Conservation (phyloP, 2,113 vertebrate species). For the Canis aureus region DNA sequence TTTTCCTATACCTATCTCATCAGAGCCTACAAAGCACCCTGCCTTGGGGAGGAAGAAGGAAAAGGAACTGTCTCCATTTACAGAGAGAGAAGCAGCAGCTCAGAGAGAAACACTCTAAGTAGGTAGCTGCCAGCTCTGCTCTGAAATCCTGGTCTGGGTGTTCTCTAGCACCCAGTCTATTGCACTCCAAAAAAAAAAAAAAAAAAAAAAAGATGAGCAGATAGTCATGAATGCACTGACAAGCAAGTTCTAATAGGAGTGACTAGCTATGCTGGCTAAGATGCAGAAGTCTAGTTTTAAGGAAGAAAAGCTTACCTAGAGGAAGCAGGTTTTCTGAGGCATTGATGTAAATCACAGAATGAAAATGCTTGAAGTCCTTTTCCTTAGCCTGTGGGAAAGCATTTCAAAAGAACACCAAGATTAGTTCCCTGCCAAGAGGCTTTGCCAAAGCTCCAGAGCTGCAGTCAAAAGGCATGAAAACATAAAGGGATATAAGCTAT, state of each 20-base stretch:
- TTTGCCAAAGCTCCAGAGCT: neutral
- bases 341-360: constrained; percentile 89
- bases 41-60: neutral
- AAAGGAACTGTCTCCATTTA: neutral
- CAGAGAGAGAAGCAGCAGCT: neutral
- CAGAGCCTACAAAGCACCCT: neutral
- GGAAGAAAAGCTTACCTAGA: constrained; percentile 86
- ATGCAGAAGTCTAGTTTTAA: neutral
- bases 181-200: neutral
- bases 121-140: neutral
- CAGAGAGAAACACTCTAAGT: neutral
- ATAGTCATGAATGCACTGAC: neutral
- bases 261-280: neutral
- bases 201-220: neutral
- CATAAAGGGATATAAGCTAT: neutral
- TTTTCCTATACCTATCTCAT: neutral
- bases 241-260: neutral
- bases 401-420: constrained; percentile 29
- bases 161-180: neutral
- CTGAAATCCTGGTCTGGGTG: neutral
- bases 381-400: constrained; percentile 87
- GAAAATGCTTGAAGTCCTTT: constrained; percentile 90
- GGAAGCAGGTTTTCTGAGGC: constrained; percentile 91
- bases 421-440: constrained; percentile 15
- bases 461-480: neutral